phyloP scores from a whole-genome alignment of 1,140 invertebrate genomes.

The Melipona quadrifasciata region DNA sequence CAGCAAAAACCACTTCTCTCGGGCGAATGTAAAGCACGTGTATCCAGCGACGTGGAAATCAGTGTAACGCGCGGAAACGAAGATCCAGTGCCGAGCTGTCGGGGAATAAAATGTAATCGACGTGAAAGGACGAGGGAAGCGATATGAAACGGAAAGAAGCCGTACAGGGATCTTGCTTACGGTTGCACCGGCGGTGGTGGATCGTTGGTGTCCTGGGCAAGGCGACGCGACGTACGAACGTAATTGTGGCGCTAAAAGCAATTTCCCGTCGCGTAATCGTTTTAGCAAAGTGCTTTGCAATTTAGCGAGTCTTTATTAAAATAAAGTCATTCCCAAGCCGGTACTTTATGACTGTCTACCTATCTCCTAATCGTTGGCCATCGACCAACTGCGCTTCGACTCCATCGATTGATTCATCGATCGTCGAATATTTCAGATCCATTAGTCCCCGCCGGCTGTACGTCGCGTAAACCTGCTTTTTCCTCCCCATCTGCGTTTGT shows the following conservation, averaged over 20 bases:
- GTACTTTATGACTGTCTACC: conserved; percentile 11
- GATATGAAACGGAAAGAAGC: conserved; percentile 30
- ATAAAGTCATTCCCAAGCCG: conserved; percentile 48
- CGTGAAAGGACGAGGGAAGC: background rate
- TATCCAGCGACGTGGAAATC: conserved; percentile 10
- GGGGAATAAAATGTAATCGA: conserved; percentile 32
- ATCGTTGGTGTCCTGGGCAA: background rate
- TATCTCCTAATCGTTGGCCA: conserved; percentile 23
- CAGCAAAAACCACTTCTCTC: background rate
- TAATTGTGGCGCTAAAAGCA: conserved; percentile 65
- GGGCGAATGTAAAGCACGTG: conserved; percentile 19
- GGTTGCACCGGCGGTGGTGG: background rate
- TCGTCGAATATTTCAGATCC: background rate
- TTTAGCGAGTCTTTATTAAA: conserved; percentile 66
- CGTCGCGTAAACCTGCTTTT: background rate
- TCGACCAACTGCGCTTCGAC: conserved; percentile 7
- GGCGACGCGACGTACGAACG: conserved; percentile 24
- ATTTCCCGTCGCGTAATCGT: conserved; percentile 61
- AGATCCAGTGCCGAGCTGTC: background rate
- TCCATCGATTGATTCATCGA: conserved; percentile 9
- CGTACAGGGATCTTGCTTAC: background rate
- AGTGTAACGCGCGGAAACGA: conserved; percentile 23
- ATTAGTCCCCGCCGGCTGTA: background rate
- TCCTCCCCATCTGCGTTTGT: background rate
- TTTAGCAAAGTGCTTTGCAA: conserved; percentile 69